Base-by-base conservation (phyloP, 2,888 invertebrate genomes). In the Callimorpha dominula region DNA sequence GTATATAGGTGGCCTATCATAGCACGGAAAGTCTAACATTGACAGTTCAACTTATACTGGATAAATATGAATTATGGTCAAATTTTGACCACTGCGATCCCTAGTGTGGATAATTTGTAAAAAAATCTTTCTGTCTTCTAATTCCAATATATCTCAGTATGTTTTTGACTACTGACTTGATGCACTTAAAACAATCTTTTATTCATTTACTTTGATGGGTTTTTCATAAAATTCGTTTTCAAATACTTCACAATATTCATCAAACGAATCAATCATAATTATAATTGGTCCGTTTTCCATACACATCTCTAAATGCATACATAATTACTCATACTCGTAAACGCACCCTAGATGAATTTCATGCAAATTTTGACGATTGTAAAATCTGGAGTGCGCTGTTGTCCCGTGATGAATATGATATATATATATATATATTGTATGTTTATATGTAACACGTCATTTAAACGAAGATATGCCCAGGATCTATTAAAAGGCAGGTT, bases 301-400 rank as follows among this genome's bases (percentile, higher is more conserved):
- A 75, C 65, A 62, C 46, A 65, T 68, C 49, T 57, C 62, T 57
- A 82, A 84, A 84, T 79, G 82, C 80, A 86, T 85, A 83, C 75
- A 79, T 84, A 84, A 85, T 85, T 78, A 80, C 80, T 74, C 71
- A 74, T 80, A 75, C 85, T 87, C 88, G 81, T 90, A 89, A 89
- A 88, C 72, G 74, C 74, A 17, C 81, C 81, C 81, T 77, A 81
- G 88, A 90, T 89, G 87, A 89, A 85, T 85, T 89, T 85, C 83
- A 90, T 90, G 90, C 90, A 89, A 90, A 90, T 90, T 85, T 85
- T 81, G 79, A 79, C 76, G 85, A 78, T 76, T 81, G 84, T 88
- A 84, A 85, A 88, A 76, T 82, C 81, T 85, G 81, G 85, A 86
- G 82, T 85, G 72, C 82, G 86, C 85, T 78, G 84, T 85, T 76